Evolutionary conservation across 2,888 invertebrate species (phyloP).

Genomic region (Encarsia formosa): DNA sequence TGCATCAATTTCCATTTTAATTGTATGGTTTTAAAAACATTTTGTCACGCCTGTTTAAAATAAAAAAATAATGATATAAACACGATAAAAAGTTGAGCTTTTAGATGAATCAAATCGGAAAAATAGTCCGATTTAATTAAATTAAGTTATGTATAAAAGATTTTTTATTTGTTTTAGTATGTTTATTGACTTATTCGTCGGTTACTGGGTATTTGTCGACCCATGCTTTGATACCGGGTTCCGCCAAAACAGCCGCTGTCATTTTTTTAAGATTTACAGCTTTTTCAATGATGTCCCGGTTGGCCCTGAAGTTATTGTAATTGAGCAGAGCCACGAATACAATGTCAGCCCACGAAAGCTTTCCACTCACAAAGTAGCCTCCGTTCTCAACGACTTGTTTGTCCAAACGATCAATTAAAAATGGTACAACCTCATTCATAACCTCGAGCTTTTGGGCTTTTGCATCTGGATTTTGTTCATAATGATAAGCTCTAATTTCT

Average conservation of each 20-base stretch:
- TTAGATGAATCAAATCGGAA: too few relatives aligned
- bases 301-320: slow-evolving; percentile 58
- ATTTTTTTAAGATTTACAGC: slow-evolving; percentile 58
- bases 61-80: too few relatives aligned
- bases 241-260: slow-evolving; percentile 55
- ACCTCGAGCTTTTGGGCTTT: slow-evolving; percentile 55
- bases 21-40: too few relatives aligned
- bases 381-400: slow-evolving; percentile 58
- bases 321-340: slow-evolving; percentile 59
- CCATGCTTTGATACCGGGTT: slow-evolving; percentile 64
- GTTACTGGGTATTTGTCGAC: slow-evolving; percentile 54
- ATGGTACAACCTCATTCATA: slow-evolving; percentile 57
- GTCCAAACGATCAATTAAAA: slow-evolving; percentile 58
- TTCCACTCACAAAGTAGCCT: slow-evolving; percentile 55
- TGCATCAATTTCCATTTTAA: too few relatives aligned
- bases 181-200: background rate
- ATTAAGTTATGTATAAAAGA: too few relatives aligned
- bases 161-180: too few relatives aligned
- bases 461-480: slow-evolving; percentile 54
- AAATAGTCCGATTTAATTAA: too few relatives aligned
- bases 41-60: too few relatives aligned
- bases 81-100: too few relatives aligned
- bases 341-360: slow-evolving; percentile 64
- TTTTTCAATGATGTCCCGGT: slow-evolving; percentile 56
- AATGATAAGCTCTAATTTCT: slow-evolving; percentile 51